Evolutionary conservation across 2,888 invertebrate species (phyloP), one percentile per base, ranked within the genome.

Genomic region (Protophormia terraenovae): DNA sequence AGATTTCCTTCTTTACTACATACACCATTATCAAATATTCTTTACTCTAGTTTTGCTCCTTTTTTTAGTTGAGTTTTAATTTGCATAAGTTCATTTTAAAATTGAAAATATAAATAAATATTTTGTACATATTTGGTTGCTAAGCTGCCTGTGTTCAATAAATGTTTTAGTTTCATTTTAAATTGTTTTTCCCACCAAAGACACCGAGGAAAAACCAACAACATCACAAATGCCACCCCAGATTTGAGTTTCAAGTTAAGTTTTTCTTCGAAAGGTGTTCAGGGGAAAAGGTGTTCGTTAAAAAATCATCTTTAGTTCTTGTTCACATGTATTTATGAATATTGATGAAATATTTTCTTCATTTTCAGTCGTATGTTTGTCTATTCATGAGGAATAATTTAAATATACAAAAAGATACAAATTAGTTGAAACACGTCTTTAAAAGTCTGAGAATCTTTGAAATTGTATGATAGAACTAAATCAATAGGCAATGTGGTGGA

Each of bases 71-170:
- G 27, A 38, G 32, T 76, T 58, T 75, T 58, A 82, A 85, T 85
- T 85, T 85, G 82, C 85, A 85, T 85, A 85, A 82, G 75, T 64
- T 82, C 75, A 50, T 79, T 82, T 67, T 22, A 12, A 73, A 47
- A 45, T 75, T 47, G 16, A 3, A 50, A 50, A 14, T n/a, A 41
- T 12, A 73, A 66, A 45, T 19, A 73, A 73, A 66, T 47, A 53
- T 53, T 64, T 55, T 64, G 35, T 50, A n/a, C n/a, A n/a, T n/a
- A 32, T 64, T 66, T 32, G 81, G 55, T 64, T 78, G 77, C 67
- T 73, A 67, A 84, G 77, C 72, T 66, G 72, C 8, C 5, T 55
- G 79, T 78, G 73, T 78, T 78, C 77, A 81, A 73, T 73, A 77
- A 72, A 64, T 77, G 77, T 16, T 81, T 84, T 53, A 58, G 73